Evolutionary conservation across 2,888 invertebrate genomes (phyloP).

Genomic region (Tethea ocularis): DNA sequence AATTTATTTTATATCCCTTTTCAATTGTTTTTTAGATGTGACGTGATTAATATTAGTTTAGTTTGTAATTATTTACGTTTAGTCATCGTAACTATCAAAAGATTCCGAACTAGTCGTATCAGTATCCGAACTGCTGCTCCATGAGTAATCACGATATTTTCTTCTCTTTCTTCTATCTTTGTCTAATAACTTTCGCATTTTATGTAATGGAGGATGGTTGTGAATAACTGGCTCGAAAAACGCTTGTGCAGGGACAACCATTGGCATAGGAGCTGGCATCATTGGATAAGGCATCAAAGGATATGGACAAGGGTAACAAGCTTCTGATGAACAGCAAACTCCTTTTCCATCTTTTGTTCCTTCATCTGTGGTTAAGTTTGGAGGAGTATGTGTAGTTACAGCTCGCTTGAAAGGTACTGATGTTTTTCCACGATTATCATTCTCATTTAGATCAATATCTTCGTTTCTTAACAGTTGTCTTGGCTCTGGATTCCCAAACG

Average conservation of each 20-base stretch:
- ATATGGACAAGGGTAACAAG: conserved; percentile 19
- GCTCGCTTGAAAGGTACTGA: neutral
- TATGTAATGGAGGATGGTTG: conserved; percentile 59
- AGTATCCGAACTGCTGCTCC: neutral
- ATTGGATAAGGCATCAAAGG: conserved; percentile 20
- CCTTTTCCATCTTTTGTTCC: neutral
- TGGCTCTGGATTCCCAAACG: neutral
- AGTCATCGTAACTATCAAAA: conserved; percentile 8
- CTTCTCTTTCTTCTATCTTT: conserved; percentile 29
- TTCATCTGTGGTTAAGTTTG: neutral
- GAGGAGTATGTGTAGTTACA: neutral
- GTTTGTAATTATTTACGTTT: no score
- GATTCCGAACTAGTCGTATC: neutral
- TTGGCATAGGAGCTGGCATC: conserved; percentile 35
- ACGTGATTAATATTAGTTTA: no score
- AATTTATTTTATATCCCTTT: no score
- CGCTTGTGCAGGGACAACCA: conserved; percentile 51
- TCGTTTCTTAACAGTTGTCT: neutral
- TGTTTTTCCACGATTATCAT: neutral
- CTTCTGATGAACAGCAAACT: conserved; percentile 17
- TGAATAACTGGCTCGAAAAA: conserved; percentile 65
- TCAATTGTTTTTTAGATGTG: no score
- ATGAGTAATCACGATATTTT: neutral
- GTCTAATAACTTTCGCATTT: conserved; percentile 48
- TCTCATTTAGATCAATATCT: neutral